Conservation (phyloP, 2,113 vertebrate species). For the Mustela lutreola region DNA sequence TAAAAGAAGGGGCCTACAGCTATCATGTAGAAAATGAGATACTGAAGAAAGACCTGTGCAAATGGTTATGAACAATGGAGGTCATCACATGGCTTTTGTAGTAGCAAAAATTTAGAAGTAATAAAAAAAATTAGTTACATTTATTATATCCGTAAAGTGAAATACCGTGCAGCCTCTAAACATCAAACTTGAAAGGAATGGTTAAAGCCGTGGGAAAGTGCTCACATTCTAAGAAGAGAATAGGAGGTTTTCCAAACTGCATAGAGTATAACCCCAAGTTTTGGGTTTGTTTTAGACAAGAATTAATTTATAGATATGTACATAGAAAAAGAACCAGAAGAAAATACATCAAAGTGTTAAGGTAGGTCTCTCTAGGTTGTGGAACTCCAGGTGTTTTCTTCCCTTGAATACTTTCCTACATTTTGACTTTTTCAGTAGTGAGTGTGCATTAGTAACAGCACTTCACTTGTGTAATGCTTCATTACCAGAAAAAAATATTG, state of each 20-base stretch:
- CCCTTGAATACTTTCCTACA: neutral
- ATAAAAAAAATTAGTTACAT: neutral
- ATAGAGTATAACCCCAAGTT: neutral
- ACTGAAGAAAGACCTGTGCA: neutral
- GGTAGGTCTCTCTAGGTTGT: neutral
- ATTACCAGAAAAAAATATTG: neutral
- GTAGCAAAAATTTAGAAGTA: neutral
- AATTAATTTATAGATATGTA: neutral
- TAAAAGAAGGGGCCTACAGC: neutral
- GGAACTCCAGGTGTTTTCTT: neutral
- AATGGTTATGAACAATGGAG: neutral
- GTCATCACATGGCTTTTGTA: neutral
- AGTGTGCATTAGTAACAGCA: neutral
- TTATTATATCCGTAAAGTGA: neutral
- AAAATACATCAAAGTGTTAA: conserved; percentile 5
- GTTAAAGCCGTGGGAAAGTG: neutral
- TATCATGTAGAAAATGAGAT: neutral
- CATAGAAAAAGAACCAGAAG: neutral
- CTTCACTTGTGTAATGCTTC: neutral
- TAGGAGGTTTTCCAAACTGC: neutral
- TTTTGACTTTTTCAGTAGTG: neutral
- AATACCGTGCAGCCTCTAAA: neutral
- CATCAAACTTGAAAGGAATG: neutral
- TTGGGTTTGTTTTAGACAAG: neutral
- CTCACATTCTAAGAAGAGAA: neutral